phyloP scores from a whole-genome alignment of 1,140 invertebrate genomes.

The Charaxes varanes region DNA sequence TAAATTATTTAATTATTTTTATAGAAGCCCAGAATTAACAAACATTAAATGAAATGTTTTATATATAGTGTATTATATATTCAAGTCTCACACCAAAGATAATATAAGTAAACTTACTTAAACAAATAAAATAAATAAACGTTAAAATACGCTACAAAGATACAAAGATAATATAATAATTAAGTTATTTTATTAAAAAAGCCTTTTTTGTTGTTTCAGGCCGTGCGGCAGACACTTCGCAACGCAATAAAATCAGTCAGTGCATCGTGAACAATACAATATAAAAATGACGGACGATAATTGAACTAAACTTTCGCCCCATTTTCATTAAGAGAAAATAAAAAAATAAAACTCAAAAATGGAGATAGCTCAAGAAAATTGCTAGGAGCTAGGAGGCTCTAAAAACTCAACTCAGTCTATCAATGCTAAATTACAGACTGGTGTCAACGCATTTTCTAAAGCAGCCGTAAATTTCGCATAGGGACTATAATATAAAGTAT shows the following conservation, averaged over 20 bases:
- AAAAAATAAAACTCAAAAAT: conserved; percentile 14
- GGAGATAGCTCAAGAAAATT: conserved; percentile 23
- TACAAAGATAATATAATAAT: too few relatives aligned
- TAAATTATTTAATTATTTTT: too few relatives aligned
- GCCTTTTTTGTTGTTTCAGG: conserved; percentile 30
- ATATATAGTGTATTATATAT: too few relatives aligned
- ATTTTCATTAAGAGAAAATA: not conserved
- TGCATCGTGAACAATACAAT: conserved; percentile 9
- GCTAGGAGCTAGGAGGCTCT: conserved; percentile 40
- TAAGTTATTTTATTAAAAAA: too few relatives aligned
- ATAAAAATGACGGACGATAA: conserved; percentile 56
- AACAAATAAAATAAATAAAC: too few relatives aligned
- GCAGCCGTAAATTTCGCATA: conserved; percentile 82
- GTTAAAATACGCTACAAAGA: too few relatives aligned
- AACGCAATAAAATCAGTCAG: conserved; percentile 8
- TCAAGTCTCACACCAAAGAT: too few relatives aligned
- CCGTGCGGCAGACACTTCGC: too few relatives aligned
- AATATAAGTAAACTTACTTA: too few relatives aligned
- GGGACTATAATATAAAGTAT: conserved; percentile 10
- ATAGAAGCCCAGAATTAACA: too few relatives aligned
- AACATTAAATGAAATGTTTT: too few relatives aligned
- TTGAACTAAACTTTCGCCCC: conserved; percentile 29
- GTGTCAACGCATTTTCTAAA: conserved; percentile 91
- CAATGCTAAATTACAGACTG: conserved; percentile 90
- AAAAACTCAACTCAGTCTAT: conserved; percentile 29